Percentiles rank a stretch among this genome's conserved stretches.
These are phyloP conservation scores for Hemicentrotus pulcherrimus DNA, from an alignment of 35 echinoderm and acorn worm species.

Conservation along the genomic window DNA sequence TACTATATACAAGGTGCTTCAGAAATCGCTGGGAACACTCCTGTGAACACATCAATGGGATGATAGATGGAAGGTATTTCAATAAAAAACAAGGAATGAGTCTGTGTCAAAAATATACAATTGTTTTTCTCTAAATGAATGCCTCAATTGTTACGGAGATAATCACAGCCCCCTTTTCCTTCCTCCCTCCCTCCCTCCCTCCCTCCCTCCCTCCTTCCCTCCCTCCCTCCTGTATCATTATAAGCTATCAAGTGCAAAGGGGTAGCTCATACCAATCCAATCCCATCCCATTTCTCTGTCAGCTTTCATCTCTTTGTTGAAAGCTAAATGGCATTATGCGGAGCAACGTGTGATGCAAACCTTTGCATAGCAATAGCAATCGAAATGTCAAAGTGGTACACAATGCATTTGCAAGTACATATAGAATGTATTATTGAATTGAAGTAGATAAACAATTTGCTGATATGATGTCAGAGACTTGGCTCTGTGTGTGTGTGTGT, in stretches of 20 bases:
- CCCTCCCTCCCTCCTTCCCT: no score
- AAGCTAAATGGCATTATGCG: constrained; percentile 17
- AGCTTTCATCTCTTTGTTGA: neutral
- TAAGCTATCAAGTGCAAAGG: neutral
- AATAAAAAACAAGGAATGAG: neutral
- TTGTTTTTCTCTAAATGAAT: neutral
- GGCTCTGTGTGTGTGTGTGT: neutral
- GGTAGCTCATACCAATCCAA: constrained; percentile 1
- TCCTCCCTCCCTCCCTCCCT: neutral
- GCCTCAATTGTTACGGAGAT: neutral
- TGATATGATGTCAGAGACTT: neutral
- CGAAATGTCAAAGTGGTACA: constrained; percentile 2
- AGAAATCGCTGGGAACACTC: neutral
- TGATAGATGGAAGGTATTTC: neutral
- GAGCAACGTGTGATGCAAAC: neutral
- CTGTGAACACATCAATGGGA: neutral
- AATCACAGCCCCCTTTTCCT: neutral
- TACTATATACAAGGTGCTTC: no score
- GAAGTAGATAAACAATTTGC: constrained; percentile 19
- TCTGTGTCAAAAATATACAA: neutral
- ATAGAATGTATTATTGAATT: constrained; percentile 20
- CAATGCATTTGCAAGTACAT: constrained; percentile 11
- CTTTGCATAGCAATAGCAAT: constrained; percentile 18
- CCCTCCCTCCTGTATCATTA: neutral
- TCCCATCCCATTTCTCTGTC: constrained; percentile 1